Base-by-base conservation (phyloP, 2,888 invertebrate species). In the Micropterix aruncella region DNA sequence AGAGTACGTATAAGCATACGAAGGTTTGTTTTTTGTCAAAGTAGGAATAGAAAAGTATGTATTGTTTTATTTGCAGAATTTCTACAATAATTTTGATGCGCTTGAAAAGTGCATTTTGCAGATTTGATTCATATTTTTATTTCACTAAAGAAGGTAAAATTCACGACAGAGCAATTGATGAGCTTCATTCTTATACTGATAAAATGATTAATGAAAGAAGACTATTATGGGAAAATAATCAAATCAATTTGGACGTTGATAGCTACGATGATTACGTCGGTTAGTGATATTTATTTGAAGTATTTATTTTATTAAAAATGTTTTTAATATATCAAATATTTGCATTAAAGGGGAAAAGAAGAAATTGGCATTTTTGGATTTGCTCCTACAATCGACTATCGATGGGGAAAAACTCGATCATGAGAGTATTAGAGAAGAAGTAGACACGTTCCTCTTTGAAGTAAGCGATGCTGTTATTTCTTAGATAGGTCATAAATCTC, bases 361-460 rank as follows among this genome's bases (percentile, higher is more conserved):
- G 44, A 69, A 68, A 54, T 63, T 70, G 58, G 73, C 73, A 1
- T 74, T 78, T 52, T 58, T 78, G 46, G 77, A 78, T 58, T 60
- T 77, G 18, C 52, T 78, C 2, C 52, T 78, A 14, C 65, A 72
- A 43, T 62, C 68, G 3, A 65, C 60, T 44, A 62, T 68, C 38
- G 66, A 72, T 50, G 71, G 67, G 3, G 56, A 64, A 47, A 65
- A 68, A 0, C 52, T 77, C 27, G 65, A 63, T 5, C 66, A 74
- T 52, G 52, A 66, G 17, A 73, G 74, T 47, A 70, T 79, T 47
- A 62, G 73, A 40, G 73, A 76, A 53, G 75, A 79, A 58, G 74
- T 77, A 1, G 74, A 78, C 49, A 79, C 78, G 0, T 77, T 79
- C 48, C 73, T 78, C 70, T 79, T 78, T 56, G 77, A 71, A 50